Base-by-base conservation (phyloP, 1,140 invertebrate genomes). In the Atta cephalotes region DNA sequence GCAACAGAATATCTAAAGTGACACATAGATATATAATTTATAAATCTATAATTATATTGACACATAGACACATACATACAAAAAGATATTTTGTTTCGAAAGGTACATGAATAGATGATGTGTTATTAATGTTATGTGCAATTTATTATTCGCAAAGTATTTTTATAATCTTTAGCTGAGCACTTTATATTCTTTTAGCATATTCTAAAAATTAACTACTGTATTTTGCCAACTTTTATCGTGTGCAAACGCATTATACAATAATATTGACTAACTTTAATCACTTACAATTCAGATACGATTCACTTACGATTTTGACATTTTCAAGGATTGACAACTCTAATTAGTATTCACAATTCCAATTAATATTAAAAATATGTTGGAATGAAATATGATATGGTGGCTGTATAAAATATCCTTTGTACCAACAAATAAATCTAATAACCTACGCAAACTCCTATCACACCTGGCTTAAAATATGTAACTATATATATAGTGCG, bases 401-500 rank as follows among this genome's bases (percentile, higher is more conserved):
- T 25, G 21, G 0, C 0, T 70, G 18, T 70, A 70, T 7, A 21
- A 70, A 14, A 51, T 70, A 70, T 70, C 21, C 21, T 28, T 70
- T 28, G 39, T 18, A 28, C 5, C 1, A 51, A 7, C 14, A 16
- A 71, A 71, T 71, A 71, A 58, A 81, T 14, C 16, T 72, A n/a
- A 53, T 71, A 81, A 81, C 25, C 45, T 68, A 51, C 18, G 39
- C 45, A 56, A 62, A n/a, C 18, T 72, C 56, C 53, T 62, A 49
- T 84, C 12, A 53, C 18, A 12, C 25, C 25, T 14, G 58, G 68
- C 56, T 82, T 84, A 82, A 74, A 74, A 21, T 72, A 21, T 72
- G 18, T 72, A 80, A 35, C 39, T 74, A 25, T 39, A 70, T 49
- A 21, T 51, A 74, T 71, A 21, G 16, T 31, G 18, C 68, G 25